Conservation (phyloP, 2,888 invertebrate genomes). For the Netelia fuscicornis region DNA sequence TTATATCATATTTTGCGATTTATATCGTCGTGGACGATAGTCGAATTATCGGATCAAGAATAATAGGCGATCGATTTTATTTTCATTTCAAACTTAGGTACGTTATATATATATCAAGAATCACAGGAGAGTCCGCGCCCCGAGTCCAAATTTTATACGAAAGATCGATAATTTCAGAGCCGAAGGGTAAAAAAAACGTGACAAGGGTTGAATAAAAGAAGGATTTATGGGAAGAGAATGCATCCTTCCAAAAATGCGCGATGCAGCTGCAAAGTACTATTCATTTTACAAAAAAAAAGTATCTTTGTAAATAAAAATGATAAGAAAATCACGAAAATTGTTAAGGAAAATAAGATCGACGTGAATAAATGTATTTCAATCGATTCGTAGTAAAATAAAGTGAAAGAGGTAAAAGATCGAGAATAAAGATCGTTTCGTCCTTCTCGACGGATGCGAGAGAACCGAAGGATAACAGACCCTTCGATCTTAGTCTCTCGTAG, state of each 20-base stretch:
- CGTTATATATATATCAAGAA: not conserved
- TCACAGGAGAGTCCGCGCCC: too few species aligned
- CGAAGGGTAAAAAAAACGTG: slow-evolving; percentile 21
- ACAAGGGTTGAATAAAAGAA: slow-evolving; percentile 22
- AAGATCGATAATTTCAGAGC: too few species aligned
- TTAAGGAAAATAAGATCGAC: not conserved
- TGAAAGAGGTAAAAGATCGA: slow-evolving; percentile 51
- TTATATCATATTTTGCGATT: slow-evolving; percentile 35
- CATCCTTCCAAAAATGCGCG: slow-evolving; percentile 12
- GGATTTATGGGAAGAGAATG: slow-evolving; percentile 10
- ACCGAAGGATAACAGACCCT: slow-evolving; percentile 49
- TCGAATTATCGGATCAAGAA: slow-evolving; percentile 51
- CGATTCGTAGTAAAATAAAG: slow-evolving; percentile 8
- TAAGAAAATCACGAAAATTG: not conserved
- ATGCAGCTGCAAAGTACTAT: slow-evolving; percentile 3
- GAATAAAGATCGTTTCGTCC: slow-evolving; percentile 52
- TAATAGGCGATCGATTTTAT: slow-evolving; percentile 43
- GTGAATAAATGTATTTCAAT: not conserved
- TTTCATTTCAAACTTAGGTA: not conserved
- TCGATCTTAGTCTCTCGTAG: slow-evolving; percentile 29
- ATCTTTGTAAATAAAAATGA: not conserved
- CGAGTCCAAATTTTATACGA: too few species aligned
- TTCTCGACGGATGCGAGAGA: slow-evolving; percentile 29
- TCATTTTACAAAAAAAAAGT: not conserved
- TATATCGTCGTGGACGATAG: not conserved